Conservation (phyloP, 2,888 invertebrate genomes). For the Torymus auratus region DNA sequence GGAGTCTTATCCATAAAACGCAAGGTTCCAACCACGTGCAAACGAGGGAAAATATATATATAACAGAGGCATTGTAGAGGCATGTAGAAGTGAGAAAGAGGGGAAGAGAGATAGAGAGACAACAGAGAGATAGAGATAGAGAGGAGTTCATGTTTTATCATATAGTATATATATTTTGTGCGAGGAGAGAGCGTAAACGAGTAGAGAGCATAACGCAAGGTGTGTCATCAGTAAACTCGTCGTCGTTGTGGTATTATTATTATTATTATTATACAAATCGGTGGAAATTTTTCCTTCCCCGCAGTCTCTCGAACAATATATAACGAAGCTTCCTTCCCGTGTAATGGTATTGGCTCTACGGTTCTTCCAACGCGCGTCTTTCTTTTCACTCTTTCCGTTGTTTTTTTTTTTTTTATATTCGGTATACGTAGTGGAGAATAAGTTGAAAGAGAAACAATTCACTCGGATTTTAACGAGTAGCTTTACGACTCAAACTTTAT, state of each 20-base stretch:
- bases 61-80: slow-evolving; percentile 10
- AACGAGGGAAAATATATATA: slow-evolving; percentile 36
- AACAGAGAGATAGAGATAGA: slow-evolving; percentile 10
- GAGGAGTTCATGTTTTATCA: neutral
- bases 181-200: slow-evolving; percentile 27
- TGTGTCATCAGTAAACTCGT: slow-evolving; percentile 39
- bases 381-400: slow-evolving; percentile 2
- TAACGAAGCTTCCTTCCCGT: slow-evolving; percentile 25
- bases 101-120: neutral
- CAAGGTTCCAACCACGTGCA: slow-evolving; percentile 42
- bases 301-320: neutral
- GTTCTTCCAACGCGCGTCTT: slow-evolving; percentile 14
- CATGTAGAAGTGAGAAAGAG: slow-evolving; percentile 8
- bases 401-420: slow-evolving; percentile 1
- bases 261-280: slow-evolving; percentile 3
- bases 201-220: slow-evolving; percentile 51
- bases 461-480: slow-evolving; percentile 25
- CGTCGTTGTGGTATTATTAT: neutral
- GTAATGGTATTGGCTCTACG: neutral
- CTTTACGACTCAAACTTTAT: neutral
- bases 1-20: slow-evolving; percentile 10
- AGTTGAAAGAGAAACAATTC: slow-evolving; percentile 5
- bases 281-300: neutral
- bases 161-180: slow-evolving; percentile 5
- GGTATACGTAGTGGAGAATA: neutral